Conservation (phyloP, 2,113 vertebrate genomes). For the Quiscalus mexicanus region DNA sequence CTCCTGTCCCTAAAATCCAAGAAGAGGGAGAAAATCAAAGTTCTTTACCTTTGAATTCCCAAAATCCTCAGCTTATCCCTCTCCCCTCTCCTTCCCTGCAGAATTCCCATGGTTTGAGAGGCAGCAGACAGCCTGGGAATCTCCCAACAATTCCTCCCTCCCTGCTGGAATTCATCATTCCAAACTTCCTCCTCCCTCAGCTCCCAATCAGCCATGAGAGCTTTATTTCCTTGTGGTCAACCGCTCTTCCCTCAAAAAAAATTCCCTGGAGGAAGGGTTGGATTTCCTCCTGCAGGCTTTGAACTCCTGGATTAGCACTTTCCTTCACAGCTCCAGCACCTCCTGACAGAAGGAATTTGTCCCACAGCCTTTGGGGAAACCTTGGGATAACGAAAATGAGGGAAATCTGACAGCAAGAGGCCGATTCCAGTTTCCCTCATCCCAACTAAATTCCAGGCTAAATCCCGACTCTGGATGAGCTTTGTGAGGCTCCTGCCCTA, state of each 20-base stretch:
- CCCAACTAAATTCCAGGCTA: background rate
- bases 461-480: background rate
- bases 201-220: background rate
- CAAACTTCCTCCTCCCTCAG: background rate
- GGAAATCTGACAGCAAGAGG: background rate
- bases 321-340: background rate
- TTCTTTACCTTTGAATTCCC: background rate
- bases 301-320: constrained; percentile 18
- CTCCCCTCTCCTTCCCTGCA: background rate
- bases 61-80: background rate
- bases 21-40: background rate
- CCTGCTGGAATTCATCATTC: background rate
- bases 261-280: constrained; percentile 37
- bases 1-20: background rate
- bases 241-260: constrained; percentile 13
- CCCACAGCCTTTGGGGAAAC: background rate
- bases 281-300: constrained; percentile 39
- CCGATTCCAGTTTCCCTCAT: background rate
- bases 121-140: background rate
- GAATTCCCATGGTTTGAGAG: background rate
- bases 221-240: constrained; percentile 51
- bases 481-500: background rate
- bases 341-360: constrained; percentile 1
- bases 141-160: background rate
- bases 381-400: background rate